These are phyloP conservation scores for Sarcophaga peregrina DNA, from an alignment of 1,140 invertebrate genomes.

Conservation along the genomic window DNA sequence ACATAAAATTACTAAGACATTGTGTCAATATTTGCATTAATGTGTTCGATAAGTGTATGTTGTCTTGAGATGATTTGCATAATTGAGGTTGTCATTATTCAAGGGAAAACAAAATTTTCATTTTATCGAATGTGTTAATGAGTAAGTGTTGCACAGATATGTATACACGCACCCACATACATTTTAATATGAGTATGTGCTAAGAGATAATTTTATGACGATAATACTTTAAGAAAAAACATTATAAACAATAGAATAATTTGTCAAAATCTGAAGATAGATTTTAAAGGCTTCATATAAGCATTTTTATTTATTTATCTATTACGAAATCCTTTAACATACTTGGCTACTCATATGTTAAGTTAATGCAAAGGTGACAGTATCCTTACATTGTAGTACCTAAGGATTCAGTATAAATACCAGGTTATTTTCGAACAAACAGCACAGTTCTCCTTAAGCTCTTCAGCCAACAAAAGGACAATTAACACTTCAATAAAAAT, in stretches of 20 bases:
- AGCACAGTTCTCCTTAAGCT: background rate
- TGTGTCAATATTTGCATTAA: background rate
- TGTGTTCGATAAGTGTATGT: background rate
- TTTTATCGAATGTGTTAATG: background rate
- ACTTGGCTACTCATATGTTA: too few species aligned
- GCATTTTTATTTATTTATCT: background rate
- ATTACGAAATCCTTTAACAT: background rate
- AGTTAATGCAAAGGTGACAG: background rate
- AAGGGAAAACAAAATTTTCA: too few species aligned
- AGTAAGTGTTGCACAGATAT: background rate
- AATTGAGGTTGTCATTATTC: background rate
- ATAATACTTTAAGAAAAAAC: background rate
- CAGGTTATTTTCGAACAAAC: background rate
- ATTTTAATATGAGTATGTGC: too few species aligned
- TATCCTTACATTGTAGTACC: background rate
- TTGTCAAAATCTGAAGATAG: background rate
- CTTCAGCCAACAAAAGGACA: background rate
- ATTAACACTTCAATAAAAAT: background rate
- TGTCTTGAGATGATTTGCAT: constrained; percentile 1
- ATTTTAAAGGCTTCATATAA: background rate
- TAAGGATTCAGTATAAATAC: background rate
- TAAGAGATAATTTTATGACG: too few species aligned
- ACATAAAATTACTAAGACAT: constrained; percentile 7
- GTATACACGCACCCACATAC: too few species aligned
- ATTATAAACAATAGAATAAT: background rate